phyloP scores from a whole-genome alignment of 2,797 vertebrate genomes.

The Halcyon smyrnensis region DNA sequence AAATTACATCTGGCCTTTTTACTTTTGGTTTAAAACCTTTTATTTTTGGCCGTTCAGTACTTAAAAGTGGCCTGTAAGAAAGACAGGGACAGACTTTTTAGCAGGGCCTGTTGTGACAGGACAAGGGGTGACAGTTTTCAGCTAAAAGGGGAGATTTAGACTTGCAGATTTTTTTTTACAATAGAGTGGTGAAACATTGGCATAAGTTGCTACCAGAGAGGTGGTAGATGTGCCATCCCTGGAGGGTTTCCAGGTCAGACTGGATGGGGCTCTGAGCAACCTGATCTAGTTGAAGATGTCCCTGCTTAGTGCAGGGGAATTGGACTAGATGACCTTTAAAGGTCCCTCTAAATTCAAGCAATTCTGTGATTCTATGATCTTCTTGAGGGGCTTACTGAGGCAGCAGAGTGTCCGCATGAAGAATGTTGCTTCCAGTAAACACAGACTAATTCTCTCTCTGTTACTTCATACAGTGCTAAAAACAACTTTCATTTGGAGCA shows the following conservation, averaged over 20 bases:
- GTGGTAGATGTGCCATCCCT: neutral
- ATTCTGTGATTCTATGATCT: neutral
- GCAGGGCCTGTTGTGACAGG: neutral
- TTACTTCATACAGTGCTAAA: neutral
- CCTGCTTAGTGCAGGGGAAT: neutral
- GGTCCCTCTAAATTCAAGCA: neutral
- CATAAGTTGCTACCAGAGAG: neutral
- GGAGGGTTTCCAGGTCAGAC: neutral
- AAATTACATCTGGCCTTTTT: neutral
- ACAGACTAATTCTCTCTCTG: neutral
- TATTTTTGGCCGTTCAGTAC: neutral
- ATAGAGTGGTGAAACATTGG: neutral
- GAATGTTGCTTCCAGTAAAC: neutral
- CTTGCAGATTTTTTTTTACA: too few species aligned
- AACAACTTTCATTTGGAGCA: neutral
- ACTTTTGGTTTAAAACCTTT: neutral
- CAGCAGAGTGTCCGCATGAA: neutral
- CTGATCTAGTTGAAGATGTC: neutral
- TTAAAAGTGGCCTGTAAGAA: neutral
- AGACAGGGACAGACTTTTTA: neutral
- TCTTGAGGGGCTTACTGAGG: neutral
- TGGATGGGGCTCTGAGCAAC: neutral
- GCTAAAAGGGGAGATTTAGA: neutral
- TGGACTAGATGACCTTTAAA: neutral
- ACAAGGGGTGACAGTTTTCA: neutral